Evolutionary conservation across 1,140 invertebrate species (phyloP), one percentile per base, ranked within the genome.

Genomic region (Drosophila repleta): DNA sequence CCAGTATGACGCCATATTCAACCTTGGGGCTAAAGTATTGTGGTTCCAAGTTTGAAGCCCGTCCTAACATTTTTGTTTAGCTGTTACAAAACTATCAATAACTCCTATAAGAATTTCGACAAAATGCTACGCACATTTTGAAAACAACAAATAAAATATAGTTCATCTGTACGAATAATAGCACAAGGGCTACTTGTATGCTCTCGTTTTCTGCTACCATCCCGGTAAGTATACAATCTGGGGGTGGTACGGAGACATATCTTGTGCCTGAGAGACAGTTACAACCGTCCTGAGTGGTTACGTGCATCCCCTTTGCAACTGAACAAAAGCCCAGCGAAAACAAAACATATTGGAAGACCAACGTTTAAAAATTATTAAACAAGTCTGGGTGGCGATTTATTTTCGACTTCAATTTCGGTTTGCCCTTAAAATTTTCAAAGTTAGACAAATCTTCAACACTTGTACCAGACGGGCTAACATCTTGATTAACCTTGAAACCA

Each of bases 401-500:
- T 60, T 72, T 68, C 0, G 83, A 88, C 21, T 65, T 88, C 3
- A 41, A 0, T 49, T 45, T 79, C 10, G 53, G 7, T 62, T 67
- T 79, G 1, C 21, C 6, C 3, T 64, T 70, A 49, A 35, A 69
- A 26, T 48, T 63, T 1, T 88, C 83, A 53, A 88, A 88, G 29
- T 88, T 83, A 4, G 83, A 88, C 41, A 85, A 18, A 61, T 88
- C 84, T 41, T 88, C 84, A 26, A 69, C 51, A 18, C 67, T 74
- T 10, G 58, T 46, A 8, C 84, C 48, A 7, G 95, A 95, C 0
- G 97, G 94, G 68, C 94, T 93, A 20, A 95, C 92, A 90, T 96
- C 95, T 84, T 95, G 95, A 87, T 98, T 95, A 61, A 97, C 93
- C 93, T 18, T 93, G 92, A 82, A 98, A 98, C 94, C 94, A 95